A percentile compares a stretch with the other conserved stretches of the same genome.
These are phyloP conservation scores for Ridgeia piscesae DNA, from an alignment of 1,140 invertebrate species.

Conservation along the genomic window DNA sequence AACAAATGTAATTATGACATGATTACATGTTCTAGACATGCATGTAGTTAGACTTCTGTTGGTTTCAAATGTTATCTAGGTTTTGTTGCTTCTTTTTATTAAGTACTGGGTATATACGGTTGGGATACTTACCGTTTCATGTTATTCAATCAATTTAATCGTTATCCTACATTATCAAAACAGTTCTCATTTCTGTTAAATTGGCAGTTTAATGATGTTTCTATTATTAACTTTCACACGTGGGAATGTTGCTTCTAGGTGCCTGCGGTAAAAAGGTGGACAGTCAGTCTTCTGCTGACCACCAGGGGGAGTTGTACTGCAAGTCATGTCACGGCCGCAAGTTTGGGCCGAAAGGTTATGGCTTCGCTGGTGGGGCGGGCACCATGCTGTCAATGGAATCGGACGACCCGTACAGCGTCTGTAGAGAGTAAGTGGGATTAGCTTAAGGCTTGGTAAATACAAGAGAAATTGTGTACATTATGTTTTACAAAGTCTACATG, in stretches of 20 bases:
- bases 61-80: background rate
- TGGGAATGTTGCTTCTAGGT: constrained; percentile 33
- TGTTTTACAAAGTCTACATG: background rate
- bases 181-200: background rate
- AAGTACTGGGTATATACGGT: no score
- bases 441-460: background rate
- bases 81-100: background rate
- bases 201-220: background rate
- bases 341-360: constrained; percentile 91
- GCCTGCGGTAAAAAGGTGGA: constrained; percentile 90
- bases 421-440: constrained; percentile 10
- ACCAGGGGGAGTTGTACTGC: constrained; percentile 93
- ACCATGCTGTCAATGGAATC: constrained; percentile 21
- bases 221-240: background rate
- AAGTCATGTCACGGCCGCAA: constrained; percentile 86
- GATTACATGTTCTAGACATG: background rate
- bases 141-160: background rate
- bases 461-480: background rate
- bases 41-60: background rate
- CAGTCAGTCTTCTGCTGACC: constrained; percentile 89
- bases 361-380: constrained; percentile 75
- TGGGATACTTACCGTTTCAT: background rate
- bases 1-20: background rate
- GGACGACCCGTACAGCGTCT: background rate
- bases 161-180: background rate